Conservation (phyloP, 1,140 invertebrate genomes). For the Drosophila carrolli region DNA sequence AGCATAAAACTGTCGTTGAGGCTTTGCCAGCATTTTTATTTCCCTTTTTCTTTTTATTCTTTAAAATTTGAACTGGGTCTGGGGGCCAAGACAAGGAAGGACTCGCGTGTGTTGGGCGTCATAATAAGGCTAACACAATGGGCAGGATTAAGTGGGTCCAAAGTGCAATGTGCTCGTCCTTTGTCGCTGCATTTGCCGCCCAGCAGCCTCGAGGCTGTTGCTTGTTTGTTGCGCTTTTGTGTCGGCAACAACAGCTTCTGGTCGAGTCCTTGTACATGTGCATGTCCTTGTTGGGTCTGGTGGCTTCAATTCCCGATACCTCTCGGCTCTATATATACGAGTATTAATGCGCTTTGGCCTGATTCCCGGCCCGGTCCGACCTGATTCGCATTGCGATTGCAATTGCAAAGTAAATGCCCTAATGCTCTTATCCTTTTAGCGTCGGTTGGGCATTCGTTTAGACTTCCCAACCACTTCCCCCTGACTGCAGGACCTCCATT, state of each 20-base stretch:
- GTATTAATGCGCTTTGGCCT: constrained; percentile 58
- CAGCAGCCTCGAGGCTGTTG: constrained; percentile 45
- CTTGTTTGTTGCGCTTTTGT: constrained; percentile 78
- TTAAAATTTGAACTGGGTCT: constrained; percentile 12
- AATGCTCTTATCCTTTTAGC: constrained; percentile 82
- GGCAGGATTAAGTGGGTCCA: constrained; percentile 74
- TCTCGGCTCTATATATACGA: constrained; percentile 26
- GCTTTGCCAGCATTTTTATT: constrained; percentile 38
- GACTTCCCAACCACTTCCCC: constrained; percentile 14
- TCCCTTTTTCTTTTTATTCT: not conserved
- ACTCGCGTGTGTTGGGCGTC: constrained; percentile 47
- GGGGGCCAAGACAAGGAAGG: constrained; percentile 50
- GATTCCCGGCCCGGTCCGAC: constrained; percentile 21
- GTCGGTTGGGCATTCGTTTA: constrained; percentile 62
- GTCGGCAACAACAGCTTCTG: constrained; percentile 43
- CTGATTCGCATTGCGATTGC: constrained; percentile 63
- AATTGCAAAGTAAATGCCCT: constrained; percentile 77
- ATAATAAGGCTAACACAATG: constrained; percentile 79
- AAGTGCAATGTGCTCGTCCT: constrained; percentile 60
- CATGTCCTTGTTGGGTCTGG: constrained; percentile 53
- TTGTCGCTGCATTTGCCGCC: constrained; percentile 58
- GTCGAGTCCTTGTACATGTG: constrained; percentile 10
- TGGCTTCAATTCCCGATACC: constrained; percentile 41
- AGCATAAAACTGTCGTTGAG: constrained; percentile 69
- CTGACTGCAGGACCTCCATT: constrained; percentile 3